These are phyloP conservation scores for Arge pagana DNA, from an alignment of 2,888 invertebrate genomes.

Conservation along the genomic window DNA sequence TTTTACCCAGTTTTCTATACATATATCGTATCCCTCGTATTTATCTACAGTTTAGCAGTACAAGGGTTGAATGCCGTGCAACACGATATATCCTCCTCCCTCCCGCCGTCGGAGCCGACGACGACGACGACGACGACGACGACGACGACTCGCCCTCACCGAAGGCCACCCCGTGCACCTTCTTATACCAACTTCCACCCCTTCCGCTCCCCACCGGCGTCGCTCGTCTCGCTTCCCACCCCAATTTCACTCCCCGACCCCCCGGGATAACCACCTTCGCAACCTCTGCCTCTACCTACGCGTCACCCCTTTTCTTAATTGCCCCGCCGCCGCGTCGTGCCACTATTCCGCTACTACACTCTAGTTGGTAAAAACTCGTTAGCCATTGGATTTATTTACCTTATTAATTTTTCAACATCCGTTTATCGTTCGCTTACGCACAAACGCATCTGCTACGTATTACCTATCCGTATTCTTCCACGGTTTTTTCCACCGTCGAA, in stretches of 20 bases:
- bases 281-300: neutral
- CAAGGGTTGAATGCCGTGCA: constrained; percentile 47
- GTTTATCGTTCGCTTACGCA: too few species aligned
- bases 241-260: constrained; percentile 30
- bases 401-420: constrained; percentile 18
- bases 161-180: constrained; percentile 22
- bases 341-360: too few species aligned
- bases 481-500: too few species aligned
- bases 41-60: constrained; percentile 42
- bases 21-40: constrained; percentile 31
- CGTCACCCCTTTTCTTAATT: constrained; percentile 45
- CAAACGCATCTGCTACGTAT: too few species aligned
- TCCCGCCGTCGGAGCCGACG: constrained; percentile 30
- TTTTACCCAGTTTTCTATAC: constrained; percentile 26
- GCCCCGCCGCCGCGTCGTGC: constrained; percentile 35
- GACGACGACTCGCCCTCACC: constrained; percentile 24
- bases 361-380: constrained; percentile 54
- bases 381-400: constrained; percentile 52
- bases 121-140: too few species aligned
- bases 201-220: constrained; percentile 1
- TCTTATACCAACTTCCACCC: constrained; percentile 5
- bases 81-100: constrained; percentile 46
- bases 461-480: too few species aligned
- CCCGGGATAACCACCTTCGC: constrained; percentile 3
- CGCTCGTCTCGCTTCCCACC: constrained; percentile 15